These are phyloP conservation scores for Acanthosepion esculentum DNA, from an alignment of 2,888 invertebrate species.

Conservation along the genomic window DNA sequence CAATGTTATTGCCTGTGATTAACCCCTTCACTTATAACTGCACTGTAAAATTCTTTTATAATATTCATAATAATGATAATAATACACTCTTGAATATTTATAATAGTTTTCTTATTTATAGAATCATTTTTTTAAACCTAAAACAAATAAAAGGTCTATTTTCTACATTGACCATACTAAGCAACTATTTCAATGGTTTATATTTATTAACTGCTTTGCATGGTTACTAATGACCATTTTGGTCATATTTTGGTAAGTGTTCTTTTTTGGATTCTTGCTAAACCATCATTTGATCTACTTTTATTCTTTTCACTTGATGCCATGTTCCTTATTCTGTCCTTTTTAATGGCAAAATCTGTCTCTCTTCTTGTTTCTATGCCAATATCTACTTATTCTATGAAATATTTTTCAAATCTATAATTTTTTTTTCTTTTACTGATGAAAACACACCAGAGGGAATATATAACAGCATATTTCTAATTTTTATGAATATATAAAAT, in stretches of 20 bases:
- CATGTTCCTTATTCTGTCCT: neutral
- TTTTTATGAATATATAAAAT: neutral
- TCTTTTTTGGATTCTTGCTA: neutral
- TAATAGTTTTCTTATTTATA: neutral
- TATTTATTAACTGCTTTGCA: constrained; percentile 4
- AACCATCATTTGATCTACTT: neutral
- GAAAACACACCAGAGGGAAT: neutral
- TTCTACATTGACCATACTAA: neutral
- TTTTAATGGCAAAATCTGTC: neutral
- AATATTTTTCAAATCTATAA: neutral
- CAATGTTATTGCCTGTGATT: neutral
- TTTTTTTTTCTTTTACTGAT: constrained; percentile 13
- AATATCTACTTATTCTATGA: neutral
- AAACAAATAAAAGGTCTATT: neutral
- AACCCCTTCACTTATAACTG: neutral
- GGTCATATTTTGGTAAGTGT: no score
- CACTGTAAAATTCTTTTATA: neutral
- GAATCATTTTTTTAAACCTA: neutral
- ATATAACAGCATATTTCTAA: neutral
- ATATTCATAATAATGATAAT: neutral
- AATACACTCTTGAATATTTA: neutral
- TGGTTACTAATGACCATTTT: neutral
- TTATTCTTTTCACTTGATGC: neutral
- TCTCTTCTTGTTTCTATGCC: neutral
- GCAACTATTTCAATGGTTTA: neutral